These are phyloP conservation scores for Sciurus niger DNA, from an alignment of 2,113 vertebrate genomes.

Conservation along the genomic window DNA sequence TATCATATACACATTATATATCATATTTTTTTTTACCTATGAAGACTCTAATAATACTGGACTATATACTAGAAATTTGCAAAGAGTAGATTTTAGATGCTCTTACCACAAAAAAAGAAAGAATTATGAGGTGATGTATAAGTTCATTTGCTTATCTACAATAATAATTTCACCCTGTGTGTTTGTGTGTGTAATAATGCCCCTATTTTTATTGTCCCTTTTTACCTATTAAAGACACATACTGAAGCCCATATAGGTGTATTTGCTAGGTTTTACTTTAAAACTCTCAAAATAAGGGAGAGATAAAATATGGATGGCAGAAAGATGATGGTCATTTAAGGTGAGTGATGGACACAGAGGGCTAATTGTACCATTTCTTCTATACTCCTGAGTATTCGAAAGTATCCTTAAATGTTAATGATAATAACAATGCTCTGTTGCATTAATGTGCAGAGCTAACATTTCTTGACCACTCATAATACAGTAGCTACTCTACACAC, in stretches of 20 bases:
- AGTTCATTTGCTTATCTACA: background rate
- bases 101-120: background rate
- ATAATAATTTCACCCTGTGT: background rate
- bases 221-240: background rate
- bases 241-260: background rate
- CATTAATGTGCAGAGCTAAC: background rate
- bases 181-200: no score
- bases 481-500: background rate
- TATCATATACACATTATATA: no score
- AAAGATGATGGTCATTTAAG: background rate
- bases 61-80: background rate
- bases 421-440: background rate
- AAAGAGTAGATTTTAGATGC: background rate
- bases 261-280: conserved; percentile 4
- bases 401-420: background rate
- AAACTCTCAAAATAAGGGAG: background rate
- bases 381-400: background rate
- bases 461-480: background rate
- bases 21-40: background rate
- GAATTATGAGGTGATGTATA: background rate
- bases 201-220: no score
- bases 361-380: background rate
- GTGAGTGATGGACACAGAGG: background rate
- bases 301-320: background rate
- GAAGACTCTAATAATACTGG: background rate